phyloP scores from a whole-genome alignment of 2,888 invertebrate species.

The Hydrotaea cyrtoneurina region DNA sequence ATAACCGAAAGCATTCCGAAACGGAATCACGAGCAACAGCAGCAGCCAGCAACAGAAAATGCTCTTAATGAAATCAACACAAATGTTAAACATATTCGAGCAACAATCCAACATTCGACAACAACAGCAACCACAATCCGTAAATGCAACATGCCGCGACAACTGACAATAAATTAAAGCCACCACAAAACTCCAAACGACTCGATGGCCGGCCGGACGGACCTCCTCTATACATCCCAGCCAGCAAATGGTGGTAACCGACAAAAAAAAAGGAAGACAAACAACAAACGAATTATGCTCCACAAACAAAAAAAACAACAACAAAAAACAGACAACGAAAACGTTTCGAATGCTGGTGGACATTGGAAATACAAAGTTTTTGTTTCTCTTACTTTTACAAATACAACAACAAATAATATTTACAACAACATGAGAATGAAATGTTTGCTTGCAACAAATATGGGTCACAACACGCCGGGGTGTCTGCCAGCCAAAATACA shows the following conservation, averaged over 20 bases:
- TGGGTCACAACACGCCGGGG: constrained; percentile 68
- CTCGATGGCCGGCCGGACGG: background rate
- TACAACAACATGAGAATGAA: constrained; percentile 30
- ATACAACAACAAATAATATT: constrained; percentile 31
- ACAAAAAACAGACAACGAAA: background rate
- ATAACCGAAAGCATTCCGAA: constrained; percentile 32
- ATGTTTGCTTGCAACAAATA: constrained; percentile 54
- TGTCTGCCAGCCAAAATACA: constrained; percentile 57
- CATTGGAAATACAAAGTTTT: constrained; percentile 32
- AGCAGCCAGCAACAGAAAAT: constrained; percentile 39
- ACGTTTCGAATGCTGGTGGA: constrained; percentile 10
- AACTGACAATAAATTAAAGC: constrained; percentile 65
- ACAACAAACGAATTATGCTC: constrained; percentile 31
- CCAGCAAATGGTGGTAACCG: background rate
- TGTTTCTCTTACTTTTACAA: constrained; percentile 36
- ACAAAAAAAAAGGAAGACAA: constrained; percentile 36
- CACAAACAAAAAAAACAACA: constrained; percentile 13
- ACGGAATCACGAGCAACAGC: background rate
- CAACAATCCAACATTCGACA: background rate
- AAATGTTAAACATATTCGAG: constrained; percentile 58
- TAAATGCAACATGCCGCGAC: constrained; percentile 65
- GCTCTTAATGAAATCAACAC: constrained; percentile 66
- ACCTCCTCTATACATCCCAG: constrained; percentile 30
- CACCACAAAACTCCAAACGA: constrained; percentile 46
- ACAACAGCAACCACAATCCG: background rate